Percentiles rank a stretch among this genome's conserved stretches.
Conservation (phyloP, 2,113 vertebrate genomes). For the Zosterops lateralis region DNA sequence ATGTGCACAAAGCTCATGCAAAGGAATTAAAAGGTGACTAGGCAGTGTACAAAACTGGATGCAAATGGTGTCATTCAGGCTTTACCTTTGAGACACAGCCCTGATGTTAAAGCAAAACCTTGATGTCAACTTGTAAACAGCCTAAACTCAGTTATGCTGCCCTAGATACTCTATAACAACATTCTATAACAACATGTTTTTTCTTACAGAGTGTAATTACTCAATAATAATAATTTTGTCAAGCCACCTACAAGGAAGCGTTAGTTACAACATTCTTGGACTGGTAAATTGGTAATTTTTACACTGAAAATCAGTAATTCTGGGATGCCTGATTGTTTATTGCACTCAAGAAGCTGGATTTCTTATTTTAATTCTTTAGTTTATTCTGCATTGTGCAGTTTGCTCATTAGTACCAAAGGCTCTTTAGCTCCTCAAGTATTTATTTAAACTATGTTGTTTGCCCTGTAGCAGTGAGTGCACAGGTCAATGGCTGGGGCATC, state of each 20-base stretch:
- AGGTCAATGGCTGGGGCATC: not conserved
- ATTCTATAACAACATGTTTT: not conserved
- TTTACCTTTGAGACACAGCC: not conserved
- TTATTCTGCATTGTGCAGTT: not conserved
- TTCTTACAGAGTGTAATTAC: not conserved
- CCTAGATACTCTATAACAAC: not conserved
- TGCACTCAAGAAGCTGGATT: not conserved
- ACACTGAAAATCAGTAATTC: not conserved
- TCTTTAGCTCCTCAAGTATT: not conserved
- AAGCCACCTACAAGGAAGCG: not conserved
- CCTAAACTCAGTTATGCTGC: not conserved
- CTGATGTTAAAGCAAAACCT: not conserved
- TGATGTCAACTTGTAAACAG: not conserved
- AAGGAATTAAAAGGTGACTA: not conserved
- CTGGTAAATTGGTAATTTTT: not conserved
- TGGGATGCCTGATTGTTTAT: not conserved
- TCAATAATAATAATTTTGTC: not conserved
- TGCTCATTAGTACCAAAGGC: not conserved
- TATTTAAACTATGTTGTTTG: not conserved
- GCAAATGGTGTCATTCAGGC: not conserved
- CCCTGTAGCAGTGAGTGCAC: not conserved
- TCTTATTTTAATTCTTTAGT: not conserved
- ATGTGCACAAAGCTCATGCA: fast-evolving
- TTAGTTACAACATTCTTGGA: not conserved
- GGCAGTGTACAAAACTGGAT: not conserved